These are phyloP conservation scores for Bradysia coprophila DNA, from an alignment of 1,140 invertebrate species.

Conservation along the genomic window DNA sequence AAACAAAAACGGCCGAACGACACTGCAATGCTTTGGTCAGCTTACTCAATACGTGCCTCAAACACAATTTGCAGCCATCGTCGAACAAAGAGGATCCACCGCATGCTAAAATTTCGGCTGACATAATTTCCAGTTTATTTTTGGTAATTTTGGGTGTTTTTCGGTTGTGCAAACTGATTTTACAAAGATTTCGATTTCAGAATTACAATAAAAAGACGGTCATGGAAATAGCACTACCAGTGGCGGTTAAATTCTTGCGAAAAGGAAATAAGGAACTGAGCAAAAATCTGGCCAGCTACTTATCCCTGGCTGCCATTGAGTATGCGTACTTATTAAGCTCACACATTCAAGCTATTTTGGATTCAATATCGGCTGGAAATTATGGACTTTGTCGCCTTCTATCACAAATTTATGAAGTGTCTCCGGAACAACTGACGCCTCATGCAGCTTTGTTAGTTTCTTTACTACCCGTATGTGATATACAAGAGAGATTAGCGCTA, in stretches of 20 bases:
- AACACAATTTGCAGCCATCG: conserved; percentile 66
- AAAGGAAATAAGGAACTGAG: conserved; percentile 79
- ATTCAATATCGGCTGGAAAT: conserved; percentile 79
- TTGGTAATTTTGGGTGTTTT: conserved; percentile 37
- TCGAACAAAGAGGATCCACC: conserved; percentile 69
- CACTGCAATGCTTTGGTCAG: conserved; percentile 66
- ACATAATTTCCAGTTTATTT: conserved; percentile 86
- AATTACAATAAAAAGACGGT: conserved; percentile 76
- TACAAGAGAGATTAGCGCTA: conserved; percentile 63
- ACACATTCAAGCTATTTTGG: conserved; percentile 76
- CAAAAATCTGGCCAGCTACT: conserved; percentile 75
- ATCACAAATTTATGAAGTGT: conserved; percentile 74
- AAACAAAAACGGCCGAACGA: conserved; percentile 70
- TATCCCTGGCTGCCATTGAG: conserved; percentile 82
- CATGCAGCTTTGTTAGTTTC: conserved; percentile 66
- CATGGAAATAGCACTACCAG: conserved; percentile 75
- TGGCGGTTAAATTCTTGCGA: conserved; percentile 78
- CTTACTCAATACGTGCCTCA: conserved; percentile 68
- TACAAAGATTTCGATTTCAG: conserved; percentile 28
- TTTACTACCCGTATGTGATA: conserved; percentile 61
- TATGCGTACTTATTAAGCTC: conserved; percentile 67
- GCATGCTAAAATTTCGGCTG: conserved; percentile 87
- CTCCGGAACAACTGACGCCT: conserved; percentile 63
- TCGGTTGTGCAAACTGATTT: background rate
- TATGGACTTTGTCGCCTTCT: conserved; percentile 68